Percentiles rank a stretch among this genome's conserved stretches.
Evolutionary conservation across 2,888 invertebrate species (phyloP).

Genomic region (Apoda limacodes): DNA sequence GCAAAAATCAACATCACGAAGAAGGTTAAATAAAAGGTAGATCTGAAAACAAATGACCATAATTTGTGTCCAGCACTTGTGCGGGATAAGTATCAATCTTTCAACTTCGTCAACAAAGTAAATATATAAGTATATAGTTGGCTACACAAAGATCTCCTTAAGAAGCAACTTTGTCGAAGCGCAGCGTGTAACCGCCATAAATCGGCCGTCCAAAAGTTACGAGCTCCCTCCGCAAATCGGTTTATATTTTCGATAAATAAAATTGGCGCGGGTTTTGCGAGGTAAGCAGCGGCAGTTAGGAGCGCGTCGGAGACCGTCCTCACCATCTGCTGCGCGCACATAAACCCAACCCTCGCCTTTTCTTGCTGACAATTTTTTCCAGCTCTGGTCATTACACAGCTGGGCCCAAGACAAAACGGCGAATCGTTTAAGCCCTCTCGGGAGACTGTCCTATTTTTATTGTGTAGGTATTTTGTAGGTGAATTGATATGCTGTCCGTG

Average conservation of each 20-base stretch:
- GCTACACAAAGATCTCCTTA: constrained; percentile 41
- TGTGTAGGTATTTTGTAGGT: constrained; percentile 51
- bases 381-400: constrained; percentile 69
- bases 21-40: too few relatives aligned
- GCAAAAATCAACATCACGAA: too few relatives aligned
- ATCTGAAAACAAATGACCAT: too few relatives aligned
- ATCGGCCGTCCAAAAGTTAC: constrained; percentile 64
- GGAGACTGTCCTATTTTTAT: constrained; percentile 69
- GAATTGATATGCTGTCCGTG: constrained; percentile 66
- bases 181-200: constrained; percentile 63
- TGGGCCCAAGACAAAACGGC: constrained; percentile 69
- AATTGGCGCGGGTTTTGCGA: constrained; percentile 69
- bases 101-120: too few relatives aligned
- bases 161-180: constrained; percentile 60
- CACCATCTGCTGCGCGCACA: constrained; percentile 26
- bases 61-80: too few relatives aligned
- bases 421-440: constrained; percentile 70
- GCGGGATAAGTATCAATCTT: too few relatives aligned
- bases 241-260: constrained; percentile 71
- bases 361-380: constrained; percentile 71
- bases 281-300: constrained; percentile 68
- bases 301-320: constrained; percentile 48
- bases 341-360: constrained; percentile 63
- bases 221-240: constrained; percentile 66
- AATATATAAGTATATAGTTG: constrained; percentile 30